Percentiles rank a stretch among this genome's conserved stretches.
phyloP scores from a whole-genome alignment of 2,888 invertebrate genomes.

The Stratiomys singularior region DNA sequence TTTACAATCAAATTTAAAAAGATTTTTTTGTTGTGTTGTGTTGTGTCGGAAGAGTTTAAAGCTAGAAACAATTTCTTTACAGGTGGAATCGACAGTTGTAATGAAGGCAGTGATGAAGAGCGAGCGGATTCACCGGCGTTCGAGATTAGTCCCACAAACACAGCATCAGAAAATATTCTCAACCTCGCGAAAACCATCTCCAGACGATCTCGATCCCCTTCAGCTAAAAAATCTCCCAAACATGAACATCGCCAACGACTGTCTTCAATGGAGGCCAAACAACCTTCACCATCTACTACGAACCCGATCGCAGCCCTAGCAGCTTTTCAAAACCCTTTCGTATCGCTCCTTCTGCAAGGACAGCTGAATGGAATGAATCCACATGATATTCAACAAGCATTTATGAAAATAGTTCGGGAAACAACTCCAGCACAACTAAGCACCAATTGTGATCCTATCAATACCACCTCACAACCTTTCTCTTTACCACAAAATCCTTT shows the following conservation, averaged over 20 bases:
- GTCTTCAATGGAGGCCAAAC: neutral
- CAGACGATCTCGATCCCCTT: constrained; percentile 4
- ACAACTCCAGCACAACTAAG: constrained; percentile 49
- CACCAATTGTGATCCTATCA: neutral
- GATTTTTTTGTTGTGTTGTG: neutral
- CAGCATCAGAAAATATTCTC: constrained; percentile 38
- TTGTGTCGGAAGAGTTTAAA: neutral
- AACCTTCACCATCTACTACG: constrained; percentile 45
- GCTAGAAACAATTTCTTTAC: constrained; percentile 53
- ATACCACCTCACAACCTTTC: constrained; percentile 52
- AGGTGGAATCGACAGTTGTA: constrained; percentile 59
- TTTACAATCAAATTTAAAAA: constrained; percentile 37
- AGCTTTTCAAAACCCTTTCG: constrained; percentile 59
- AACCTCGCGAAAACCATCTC: constrained; percentile 46
- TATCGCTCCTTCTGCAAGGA: constrained; percentile 60
- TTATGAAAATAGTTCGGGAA: constrained; percentile 63
- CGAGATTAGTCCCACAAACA: neutral
- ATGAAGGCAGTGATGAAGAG: constrained; percentile 54
- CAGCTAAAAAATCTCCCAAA: constrained; percentile 40
- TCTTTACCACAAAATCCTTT: constrained; percentile 76
- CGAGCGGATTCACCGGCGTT: constrained; percentile 50
- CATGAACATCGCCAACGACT: neutral
- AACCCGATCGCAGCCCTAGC: constrained; percentile 55
- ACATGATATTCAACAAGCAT: constrained; percentile 61
- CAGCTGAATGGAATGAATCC: constrained; percentile 58